A percentile compares a stretch with the other conserved stretches of the same genome.
These are phyloP conservation scores for Globodera ellingtonae DNA, from an alignment of 1,140 invertebrate genomes.

Conservation along the genomic window DNA sequence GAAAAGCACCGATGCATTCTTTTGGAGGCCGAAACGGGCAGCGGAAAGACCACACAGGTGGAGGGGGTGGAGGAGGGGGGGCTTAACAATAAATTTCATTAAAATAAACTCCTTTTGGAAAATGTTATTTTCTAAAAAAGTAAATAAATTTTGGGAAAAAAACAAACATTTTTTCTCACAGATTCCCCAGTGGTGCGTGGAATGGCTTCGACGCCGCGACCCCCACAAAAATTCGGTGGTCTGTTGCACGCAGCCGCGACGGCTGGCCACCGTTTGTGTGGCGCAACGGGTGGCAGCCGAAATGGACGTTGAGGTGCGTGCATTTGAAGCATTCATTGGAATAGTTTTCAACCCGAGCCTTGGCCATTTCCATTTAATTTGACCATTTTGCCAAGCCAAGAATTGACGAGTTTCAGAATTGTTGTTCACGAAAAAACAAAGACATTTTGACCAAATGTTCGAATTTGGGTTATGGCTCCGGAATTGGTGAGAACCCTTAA, in stretches of 20 bases:
- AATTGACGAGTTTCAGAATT: too few species aligned
- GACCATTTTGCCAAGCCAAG: too few species aligned
- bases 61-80: background rate
- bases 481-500: too few species aligned
- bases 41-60: conserved; percentile 37
- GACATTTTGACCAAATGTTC: too few species aligned
- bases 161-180: background rate
- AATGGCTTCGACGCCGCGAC: conserved; percentile 73
- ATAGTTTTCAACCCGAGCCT: too few species aligned
- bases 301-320: conserved; percentile 73
- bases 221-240: conserved; percentile 66
- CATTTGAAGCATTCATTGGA: background rate
- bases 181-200: conserved; percentile 80
- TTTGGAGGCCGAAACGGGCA: conserved; percentile 39
- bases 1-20: conserved; percentile 41
- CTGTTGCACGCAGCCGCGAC: conserved; percentile 88
- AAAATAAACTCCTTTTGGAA: too few species aligned
- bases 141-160: background rate
- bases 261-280: conserved; percentile 95
- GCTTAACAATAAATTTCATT: background rate
- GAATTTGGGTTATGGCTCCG: too few species aligned
- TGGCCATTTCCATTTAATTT: too few species aligned
- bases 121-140: background rate
- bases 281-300: conserved; percentile 76
- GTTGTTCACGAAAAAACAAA: too few species aligned